Conservation (phyloP, 2,888 invertebrate species). For the Catonia carolina region DNA sequence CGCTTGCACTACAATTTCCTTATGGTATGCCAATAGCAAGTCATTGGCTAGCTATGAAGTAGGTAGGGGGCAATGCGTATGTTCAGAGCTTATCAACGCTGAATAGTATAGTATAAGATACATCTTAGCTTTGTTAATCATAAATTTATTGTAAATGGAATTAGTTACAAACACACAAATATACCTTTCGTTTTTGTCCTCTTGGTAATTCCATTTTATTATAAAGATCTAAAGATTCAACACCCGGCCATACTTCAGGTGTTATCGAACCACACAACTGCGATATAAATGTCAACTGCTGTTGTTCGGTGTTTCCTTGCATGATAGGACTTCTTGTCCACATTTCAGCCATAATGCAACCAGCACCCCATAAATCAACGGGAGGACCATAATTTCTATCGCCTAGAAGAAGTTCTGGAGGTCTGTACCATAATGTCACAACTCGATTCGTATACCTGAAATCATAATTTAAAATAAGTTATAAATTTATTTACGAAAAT, state of each 20-base stretch:
- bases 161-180: too few relatives aligned
- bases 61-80: too few relatives aligned
- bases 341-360: slow-evolving; percentile 99
- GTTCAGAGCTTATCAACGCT: too few relatives aligned
- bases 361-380: slow-evolving; percentile 95
- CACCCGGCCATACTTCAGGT: slow-evolving; percentile 89
- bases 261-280: slow-evolving; percentile 95
- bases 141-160: not conserved
- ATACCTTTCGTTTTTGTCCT: slow-evolving; percentile 74
- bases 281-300: slow-evolving; percentile 89
- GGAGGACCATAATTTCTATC: slow-evolving; percentile 95
- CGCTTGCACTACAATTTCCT: too few relatives aligned
- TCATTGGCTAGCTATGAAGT: too few relatives aligned
- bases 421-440: slow-evolving; percentile 92
- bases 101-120: too few relatives aligned
- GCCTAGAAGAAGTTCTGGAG: slow-evolving; percentile 62
- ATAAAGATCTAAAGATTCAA: slow-evolving; percentile 81
- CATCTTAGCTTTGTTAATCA: too few relatives aligned
- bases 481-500: not conserved
- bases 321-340: slow-evolving; percentile 90
- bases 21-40: too few relatives aligned
- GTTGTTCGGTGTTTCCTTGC: slow-evolving; percentile 95
- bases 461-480: slow-evolving; percentile 9
- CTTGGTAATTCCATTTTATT: slow-evolving; percentile 81
- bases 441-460: slow-evolving; percentile 92